A percentile compares a stretch with the other conserved stretches of the same genome.
Evolutionary conservation across 2,888 invertebrate genomes (phyloP).

Genomic region (Cartodere bifasciata): DNA sequence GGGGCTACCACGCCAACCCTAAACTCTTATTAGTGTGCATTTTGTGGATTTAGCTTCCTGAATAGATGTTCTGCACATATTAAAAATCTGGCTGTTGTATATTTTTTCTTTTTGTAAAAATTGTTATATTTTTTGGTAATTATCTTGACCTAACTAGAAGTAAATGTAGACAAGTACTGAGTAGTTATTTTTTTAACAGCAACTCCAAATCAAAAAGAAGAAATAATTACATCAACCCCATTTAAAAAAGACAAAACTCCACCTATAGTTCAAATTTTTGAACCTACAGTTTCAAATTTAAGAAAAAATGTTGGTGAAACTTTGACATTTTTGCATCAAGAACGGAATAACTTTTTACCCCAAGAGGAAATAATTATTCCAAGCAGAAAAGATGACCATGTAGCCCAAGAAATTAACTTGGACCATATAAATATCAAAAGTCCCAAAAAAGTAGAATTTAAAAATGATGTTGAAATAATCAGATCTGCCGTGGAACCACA

Average conservation of each 20-base stretch:
- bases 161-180: too few species aligned
- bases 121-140: too few species aligned
- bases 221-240: conserved; percentile 24
- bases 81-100: too few species aligned
- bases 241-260: conserved; percentile 12
- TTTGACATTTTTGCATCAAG: conserved; percentile 33
- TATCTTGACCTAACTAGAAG: too few species aligned
- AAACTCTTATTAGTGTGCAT: too few species aligned
- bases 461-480: conserved; percentile 7
- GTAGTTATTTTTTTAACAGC: too few species aligned
- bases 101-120: too few species aligned
- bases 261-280: conserved; percentile 9
- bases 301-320: conserved; percentile 32
- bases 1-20: too few species aligned
- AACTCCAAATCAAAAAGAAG: conserved; percentile 14
- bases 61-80: too few species aligned
- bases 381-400: conserved; percentile 32
- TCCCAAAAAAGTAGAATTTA: conserved; percentile 15
- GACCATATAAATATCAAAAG: conserved; percentile 23
- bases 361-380: conserved; percentile 33
- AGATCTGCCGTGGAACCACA: conserved; percentile 22
- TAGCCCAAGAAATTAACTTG: conserved; percentile 28
- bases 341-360: conserved; percentile 34
- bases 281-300: conserved; percentile 26
- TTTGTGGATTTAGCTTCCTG: too few species aligned